Base-by-base conservation (phyloP, 2,888 invertebrate species). In the Tyria jacobaeae region DNA sequence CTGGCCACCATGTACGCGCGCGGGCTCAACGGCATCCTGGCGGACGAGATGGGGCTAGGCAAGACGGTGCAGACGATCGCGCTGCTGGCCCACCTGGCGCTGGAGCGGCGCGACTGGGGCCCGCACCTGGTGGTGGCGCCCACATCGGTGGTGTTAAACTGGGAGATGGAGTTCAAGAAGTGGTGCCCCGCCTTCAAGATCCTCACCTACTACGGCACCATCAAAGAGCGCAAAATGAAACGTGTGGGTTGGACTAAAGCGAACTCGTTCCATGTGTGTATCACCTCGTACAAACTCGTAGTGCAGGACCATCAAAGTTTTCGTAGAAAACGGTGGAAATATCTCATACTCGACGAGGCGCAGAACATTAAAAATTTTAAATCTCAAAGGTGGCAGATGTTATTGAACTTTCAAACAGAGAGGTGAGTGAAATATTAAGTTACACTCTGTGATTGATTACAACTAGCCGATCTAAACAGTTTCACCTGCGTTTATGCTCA, bases 91-190 rank as follows among this genome's bases (percentile, higher is more conserved):
- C 99, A 99, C 94, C 94, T 99, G 75, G 99, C 99, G 25, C 97
- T 98, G 80, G 98, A 98, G 82, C 96, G 96, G 83, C 95, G 95
- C 74, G 97, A 98, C 86, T 99, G 99, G 99, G 99, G 99, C 37
- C 99, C 99, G 59, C 99, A 99, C 95, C 95, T 99, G 27, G 99
- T 99, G 75, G 97, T 99, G 69, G 99, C 99, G 74, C 99, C 99
- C 64, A 99, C 99, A 17, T 99, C 99, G 73, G 99, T 99, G 56
- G 99, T 99, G 97, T 95, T 99, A 68, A 99, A 99, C 94, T 99
- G 99, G 99, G 99, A 99, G 94, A 98, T 99, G 98, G 99, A 99
- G 92, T 97, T 99, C 85, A 99, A 99, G 91, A 99, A 99, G 90
- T 99, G 99, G 99, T 99, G 99, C 90, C 99, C 99, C 0, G 98